phyloP scores from a whole-genome alignment of 2,888 invertebrate genomes.

The Volucella inflata region DNA sequence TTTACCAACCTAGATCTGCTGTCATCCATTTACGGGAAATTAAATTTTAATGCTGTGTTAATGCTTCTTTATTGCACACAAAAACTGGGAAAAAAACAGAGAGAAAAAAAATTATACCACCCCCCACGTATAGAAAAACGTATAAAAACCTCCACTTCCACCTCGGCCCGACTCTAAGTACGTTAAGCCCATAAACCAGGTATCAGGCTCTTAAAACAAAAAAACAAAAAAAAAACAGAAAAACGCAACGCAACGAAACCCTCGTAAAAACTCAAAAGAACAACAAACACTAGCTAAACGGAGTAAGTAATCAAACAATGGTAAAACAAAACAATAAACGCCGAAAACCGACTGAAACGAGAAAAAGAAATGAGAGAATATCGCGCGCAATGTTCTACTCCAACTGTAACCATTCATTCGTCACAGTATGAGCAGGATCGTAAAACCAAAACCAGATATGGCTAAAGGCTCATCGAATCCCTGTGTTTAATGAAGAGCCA shows the following conservation, averaged over 20 bases:
- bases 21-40: conserved; percentile 62
- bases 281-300: conserved; percentile 59
- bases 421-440: conserved; percentile 25
- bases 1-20: conserved; percentile 10
- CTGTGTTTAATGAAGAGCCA: conserved; percentile 55
- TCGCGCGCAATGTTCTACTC: conserved; percentile 23
- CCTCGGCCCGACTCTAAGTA: conserved; percentile 14
- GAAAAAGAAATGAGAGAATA: conserved; percentile 15
- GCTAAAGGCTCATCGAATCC: conserved; percentile 21
- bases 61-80: conserved; percentile 36
- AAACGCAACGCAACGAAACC: background rate
- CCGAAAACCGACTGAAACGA: conserved; percentile 22
- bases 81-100: conserved; percentile 16
- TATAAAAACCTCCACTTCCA: conserved; percentile 25
- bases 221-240: background rate
- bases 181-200: conserved; percentile 57
- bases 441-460: conserved; percentile 45
- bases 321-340: conserved; percentile 68
- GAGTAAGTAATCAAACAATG: conserved; percentile 68
- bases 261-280: conserved; percentile 32
- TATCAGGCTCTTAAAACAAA: conserved; percentile 40
- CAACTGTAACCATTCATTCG: conserved; percentile 52
- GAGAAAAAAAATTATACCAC: conserved; percentile 16
- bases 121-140: conserved; percentile 9
- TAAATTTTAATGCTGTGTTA: conserved; percentile 64